Conservation (phyloP, 2,888 invertebrate species). For the Lingula anatina region DNA sequence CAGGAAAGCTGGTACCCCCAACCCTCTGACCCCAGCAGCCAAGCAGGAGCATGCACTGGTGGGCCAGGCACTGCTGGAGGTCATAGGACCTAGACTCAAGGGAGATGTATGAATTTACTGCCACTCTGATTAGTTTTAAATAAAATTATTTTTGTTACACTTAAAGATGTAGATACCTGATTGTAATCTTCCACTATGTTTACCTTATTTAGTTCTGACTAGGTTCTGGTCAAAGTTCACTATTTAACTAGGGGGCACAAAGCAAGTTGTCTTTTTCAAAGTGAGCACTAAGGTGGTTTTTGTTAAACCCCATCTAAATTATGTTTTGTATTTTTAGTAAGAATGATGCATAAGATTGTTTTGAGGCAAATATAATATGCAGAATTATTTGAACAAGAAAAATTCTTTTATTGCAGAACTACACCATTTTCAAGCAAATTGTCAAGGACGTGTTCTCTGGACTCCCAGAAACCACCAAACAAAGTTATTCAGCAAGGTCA, state of each 20-base stretch:
- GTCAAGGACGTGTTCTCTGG: constrained; percentile 44
- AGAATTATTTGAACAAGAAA: too few species aligned
- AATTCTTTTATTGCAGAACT: constrained; percentile 24
- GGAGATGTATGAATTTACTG: constrained; percentile 28
- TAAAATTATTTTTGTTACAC: neutral
- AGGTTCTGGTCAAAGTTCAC: too few species aligned
- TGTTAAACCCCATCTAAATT: too few species aligned
- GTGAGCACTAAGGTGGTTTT: too few species aligned
- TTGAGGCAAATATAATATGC: too few species aligned
- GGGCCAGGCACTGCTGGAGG: constrained; percentile 43
- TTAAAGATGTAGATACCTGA: neutral
- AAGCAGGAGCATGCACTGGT: constrained; percentile 48
- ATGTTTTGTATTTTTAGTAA: too few species aligned
- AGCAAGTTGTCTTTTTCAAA: too few species aligned
- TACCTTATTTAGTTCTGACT: too few species aligned
- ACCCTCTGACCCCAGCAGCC: constrained; percentile 42
- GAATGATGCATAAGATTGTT: too few species aligned
- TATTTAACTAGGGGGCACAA: too few species aligned
- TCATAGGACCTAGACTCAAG: constrained; percentile 41
- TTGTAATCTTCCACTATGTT: constrained; percentile 1
- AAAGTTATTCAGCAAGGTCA: constrained; percentile 23
- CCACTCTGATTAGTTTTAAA: too few species aligned
- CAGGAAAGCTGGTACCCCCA: constrained; percentile 42
- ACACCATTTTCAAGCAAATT: constrained; percentile 37
- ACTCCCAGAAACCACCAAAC: constrained; percentile 35